Percentiles rank a stretch among this genome's conserved stretches.
Conservation (phyloP, 2,888 invertebrate species). For the Drosophila longiperda region DNA sequence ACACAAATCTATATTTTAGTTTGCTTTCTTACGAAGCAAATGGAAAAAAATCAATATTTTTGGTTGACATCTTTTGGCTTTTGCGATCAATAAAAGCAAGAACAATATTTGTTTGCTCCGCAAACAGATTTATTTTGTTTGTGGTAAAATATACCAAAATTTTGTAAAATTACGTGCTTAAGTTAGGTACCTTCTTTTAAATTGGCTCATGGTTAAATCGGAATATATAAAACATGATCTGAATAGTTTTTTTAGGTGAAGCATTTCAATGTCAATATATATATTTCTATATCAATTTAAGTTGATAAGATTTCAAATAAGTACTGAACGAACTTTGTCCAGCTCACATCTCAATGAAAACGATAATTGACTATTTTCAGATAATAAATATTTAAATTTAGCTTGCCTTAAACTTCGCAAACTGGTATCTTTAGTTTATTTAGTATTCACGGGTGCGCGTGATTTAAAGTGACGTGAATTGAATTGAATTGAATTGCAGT, state of each 20-base stretch:
- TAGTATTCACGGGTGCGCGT: neutral
- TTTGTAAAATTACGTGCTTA: neutral
- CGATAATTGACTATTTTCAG: neutral
- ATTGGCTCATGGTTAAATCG: constrained; percentile 1
- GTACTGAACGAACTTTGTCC: constrained; percentile 6
- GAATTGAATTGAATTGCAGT: constrained; percentile 7
- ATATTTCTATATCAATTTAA: neutral
- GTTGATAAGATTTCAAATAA: constrained; percentile 8
- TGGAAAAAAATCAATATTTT: constrained; percentile 1
- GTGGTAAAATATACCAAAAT: neutral
- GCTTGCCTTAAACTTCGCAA: neutral
- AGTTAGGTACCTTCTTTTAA: neutral
- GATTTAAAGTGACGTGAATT: neutral
- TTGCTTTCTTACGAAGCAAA: neutral
- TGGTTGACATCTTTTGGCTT: neutral
- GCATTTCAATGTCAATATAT: too few species aligned
- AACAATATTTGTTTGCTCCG: neutral
- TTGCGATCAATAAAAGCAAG: neutral
- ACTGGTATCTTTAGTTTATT: neutral
- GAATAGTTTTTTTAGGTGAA: neutral
- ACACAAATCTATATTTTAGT: neutral
- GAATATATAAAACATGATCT: neutral
- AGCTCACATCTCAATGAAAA: neutral
- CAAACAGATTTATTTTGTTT: neutral
- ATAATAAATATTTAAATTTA: neutral